Evolutionary conservation across 1,140 invertebrate genomes (phyloP).

Genomic region (Doryteuthis pealeii): DNA sequence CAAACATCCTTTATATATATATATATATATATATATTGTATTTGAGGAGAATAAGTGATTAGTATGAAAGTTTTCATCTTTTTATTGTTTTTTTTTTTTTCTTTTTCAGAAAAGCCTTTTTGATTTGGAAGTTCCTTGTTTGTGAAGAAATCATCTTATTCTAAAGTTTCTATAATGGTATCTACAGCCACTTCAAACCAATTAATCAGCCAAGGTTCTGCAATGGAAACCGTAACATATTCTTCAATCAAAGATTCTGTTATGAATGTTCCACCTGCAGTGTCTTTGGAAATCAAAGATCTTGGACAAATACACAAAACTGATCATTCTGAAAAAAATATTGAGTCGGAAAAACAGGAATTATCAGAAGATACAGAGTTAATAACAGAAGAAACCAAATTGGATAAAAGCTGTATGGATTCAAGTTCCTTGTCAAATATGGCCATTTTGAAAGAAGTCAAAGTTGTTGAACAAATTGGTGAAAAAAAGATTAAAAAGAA

Average conservation of each 20-base stretch:
- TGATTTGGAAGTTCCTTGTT: too few species aligned
- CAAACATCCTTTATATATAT: too few species aligned
- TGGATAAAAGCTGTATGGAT: constrained; percentile 4
- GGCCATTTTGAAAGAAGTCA: constrained; percentile 1
- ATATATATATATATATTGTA: too few species aligned
- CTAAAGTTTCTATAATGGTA: too few species aligned
- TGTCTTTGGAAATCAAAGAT: not conserved
- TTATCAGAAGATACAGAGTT: not conserved
- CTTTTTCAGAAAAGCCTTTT: too few species aligned
- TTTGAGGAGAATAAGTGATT: too few species aligned
- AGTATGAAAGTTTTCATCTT: too few species aligned
- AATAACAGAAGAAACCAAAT: not conserved
- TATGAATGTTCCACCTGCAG: not conserved
- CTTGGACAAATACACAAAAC: not conserved
- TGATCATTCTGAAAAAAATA: not conserved
- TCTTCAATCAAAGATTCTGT: not conserved
- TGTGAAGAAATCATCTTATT: too few species aligned
- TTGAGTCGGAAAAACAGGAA: not conserved
- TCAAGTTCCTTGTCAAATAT: constrained; percentile 19
- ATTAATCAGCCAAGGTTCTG: not conserved
- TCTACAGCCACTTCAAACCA: too few species aligned
- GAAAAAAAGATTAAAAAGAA: constrained; percentile 38
- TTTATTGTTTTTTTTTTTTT: too few species aligned
- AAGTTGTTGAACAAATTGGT: constrained; percentile 10
- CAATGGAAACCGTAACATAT: not conserved